Evolutionary conservation across 2,797 vertebrate genomes (phyloP).

Genomic region (Semaprochilodus insignis): DNA sequence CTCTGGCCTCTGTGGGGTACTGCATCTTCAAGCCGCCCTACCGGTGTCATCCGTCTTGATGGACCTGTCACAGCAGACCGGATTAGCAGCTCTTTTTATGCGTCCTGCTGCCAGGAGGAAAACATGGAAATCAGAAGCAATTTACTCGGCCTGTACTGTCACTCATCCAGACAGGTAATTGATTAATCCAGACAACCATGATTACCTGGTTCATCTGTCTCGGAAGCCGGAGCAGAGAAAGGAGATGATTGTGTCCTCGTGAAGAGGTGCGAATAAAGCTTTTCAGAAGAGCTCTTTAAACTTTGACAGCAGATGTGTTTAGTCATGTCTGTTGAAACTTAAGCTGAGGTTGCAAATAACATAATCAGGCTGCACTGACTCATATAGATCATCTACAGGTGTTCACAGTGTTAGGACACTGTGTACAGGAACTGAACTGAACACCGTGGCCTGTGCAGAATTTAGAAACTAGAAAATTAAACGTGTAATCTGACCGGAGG

Average conservation of each 20-base stretch:
- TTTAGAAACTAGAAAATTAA: too few relatives aligned
- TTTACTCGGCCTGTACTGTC: background rate
- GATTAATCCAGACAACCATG: background rate
- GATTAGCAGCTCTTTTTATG: background rate
- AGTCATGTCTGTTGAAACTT: too few relatives aligned
- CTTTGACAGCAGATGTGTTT: too few relatives aligned
- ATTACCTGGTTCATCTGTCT: background rate
- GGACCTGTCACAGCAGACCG: background rate
- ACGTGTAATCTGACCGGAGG: too few relatives aligned
- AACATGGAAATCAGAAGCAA: background rate
- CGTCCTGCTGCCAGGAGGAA: conserved; percentile 10
- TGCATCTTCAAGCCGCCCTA: conserved; percentile 58
- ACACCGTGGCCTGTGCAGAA: too few relatives aligned
- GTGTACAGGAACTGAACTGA: too few relatives aligned
- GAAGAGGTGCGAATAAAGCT: background rate
- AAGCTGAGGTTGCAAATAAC: too few relatives aligned
- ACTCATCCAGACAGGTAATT: background rate
- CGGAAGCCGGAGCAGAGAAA: background rate
- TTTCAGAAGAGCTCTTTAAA: too few relatives aligned
- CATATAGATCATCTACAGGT: too few relatives aligned
- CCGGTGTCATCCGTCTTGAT: conserved; percentile 10
- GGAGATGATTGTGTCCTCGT: background rate
- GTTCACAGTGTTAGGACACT: too few relatives aligned
- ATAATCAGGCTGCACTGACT: too few relatives aligned
- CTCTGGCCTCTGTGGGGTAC: conserved; percentile 73